A percentile compares a stretch with the other conserved stretches of the same genome.
Evolutionary conservation across 2,113 vertebrate species (phyloP).

Genomic region (Cynopterus brachyotis): DNA sequence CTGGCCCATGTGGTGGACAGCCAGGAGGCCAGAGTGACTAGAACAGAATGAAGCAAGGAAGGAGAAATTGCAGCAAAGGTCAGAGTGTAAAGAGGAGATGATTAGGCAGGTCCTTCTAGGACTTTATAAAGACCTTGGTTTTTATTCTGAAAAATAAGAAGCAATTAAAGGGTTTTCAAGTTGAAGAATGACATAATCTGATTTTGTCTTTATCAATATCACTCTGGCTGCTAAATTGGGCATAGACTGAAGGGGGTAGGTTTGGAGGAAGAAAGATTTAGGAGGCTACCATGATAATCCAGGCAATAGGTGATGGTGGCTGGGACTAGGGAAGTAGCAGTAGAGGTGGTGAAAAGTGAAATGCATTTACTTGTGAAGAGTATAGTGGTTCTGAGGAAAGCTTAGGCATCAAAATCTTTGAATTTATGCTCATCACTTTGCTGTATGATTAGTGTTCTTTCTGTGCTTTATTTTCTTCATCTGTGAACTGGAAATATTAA

Average conservation of each 20-base stretch:
- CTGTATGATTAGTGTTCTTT: neutral
- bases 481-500: neutral
- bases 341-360: neutral
- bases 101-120: neutral
- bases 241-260: neutral
- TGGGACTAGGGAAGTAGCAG: neutral
- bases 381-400: neutral
- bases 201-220: neutral
- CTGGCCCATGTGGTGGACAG: neutral
- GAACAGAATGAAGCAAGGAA: neutral
- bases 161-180: neutral
- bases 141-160: neutral
- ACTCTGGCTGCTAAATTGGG: neutral
- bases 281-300: neutral
- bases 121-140: neutral
- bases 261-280: neutral
- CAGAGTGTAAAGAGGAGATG: neutral
- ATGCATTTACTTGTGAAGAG: neutral
- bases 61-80: neutral
- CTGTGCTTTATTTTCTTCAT: neutral
- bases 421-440: neutral
- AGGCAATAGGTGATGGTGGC: neutral
- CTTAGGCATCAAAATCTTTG: neutral
- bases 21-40: neutral
- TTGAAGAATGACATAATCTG: neutral